Evolutionary conservation across 2,113 vertebrate species (phyloP).

Genomic region (Psittacara wagleri): DNA sequence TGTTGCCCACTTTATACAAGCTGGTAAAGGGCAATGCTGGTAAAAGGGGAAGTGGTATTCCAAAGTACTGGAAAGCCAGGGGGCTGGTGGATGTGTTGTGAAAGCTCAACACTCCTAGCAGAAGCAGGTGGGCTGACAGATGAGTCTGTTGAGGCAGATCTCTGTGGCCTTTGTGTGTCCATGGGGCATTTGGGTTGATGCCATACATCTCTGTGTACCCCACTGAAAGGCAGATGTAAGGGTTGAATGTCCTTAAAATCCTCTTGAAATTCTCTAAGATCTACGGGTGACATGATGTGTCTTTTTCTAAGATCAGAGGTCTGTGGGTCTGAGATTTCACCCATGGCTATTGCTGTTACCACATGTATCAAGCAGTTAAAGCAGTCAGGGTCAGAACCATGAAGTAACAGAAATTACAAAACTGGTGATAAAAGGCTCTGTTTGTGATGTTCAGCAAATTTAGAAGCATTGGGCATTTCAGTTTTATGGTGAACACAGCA

Average conservation of each 20-base stretch:
- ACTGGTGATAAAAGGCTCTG: neutral
- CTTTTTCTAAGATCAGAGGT: neutral
- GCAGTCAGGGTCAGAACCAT: neutral
- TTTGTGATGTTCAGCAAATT: neutral
- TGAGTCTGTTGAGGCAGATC: neutral
- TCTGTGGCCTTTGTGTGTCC: neutral
- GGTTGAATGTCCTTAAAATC: neutral
- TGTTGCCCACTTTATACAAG: neutral
- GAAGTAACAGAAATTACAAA: neutral
- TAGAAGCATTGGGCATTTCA: neutral
- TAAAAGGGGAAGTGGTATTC: neutral
- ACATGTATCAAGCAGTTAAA: neutral
- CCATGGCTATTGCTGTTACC: neutral
- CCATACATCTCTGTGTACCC: neutral
- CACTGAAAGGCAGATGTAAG: neutral
- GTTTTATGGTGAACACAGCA: neutral
- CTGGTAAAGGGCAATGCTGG: neutral
- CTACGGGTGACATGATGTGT: neutral
- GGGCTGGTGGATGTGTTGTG: neutral
- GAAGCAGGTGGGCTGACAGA: neutral
- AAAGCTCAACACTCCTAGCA: neutral
- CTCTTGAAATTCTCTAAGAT: neutral
- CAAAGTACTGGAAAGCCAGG: neutral
- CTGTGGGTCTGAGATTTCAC: neutral
- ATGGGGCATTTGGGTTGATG: neutral